phyloP scores from a whole-genome alignment of 2,888 invertebrate genomes.

The Aphidius colemani region DNA sequence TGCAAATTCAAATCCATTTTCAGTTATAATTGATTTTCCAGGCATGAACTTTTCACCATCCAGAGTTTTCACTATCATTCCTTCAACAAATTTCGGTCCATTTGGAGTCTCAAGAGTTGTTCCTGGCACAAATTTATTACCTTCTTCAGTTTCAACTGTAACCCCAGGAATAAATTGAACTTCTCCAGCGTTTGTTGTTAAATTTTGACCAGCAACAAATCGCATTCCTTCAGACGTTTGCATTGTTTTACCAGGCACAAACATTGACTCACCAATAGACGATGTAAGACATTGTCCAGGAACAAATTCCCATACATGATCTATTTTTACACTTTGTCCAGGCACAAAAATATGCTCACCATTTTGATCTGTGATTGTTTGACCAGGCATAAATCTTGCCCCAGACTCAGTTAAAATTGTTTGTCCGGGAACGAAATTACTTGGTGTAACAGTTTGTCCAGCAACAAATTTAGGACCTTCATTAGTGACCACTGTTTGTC shows the following conservation, averaged over 20 bases:
- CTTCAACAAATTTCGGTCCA: constrained; percentile 70
- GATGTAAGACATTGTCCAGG: constrained; percentile 69
- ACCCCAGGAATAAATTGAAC: constrained; percentile 68
- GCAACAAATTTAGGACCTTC: constrained; percentile 69
- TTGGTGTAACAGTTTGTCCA: constrained; percentile 64
- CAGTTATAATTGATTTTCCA: constrained; percentile 62
- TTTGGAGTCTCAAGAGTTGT: constrained; percentile 68
- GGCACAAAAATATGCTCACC: constrained; percentile 68
- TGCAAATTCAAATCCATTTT: constrained; percentile 65
- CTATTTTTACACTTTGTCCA: constrained; percentile 67
- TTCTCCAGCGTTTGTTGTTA: constrained; percentile 62
- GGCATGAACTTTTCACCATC: constrained; percentile 69
- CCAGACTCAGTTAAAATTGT: constrained; percentile 57
- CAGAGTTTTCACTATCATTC: constrained; percentile 67
- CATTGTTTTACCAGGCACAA: constrained; percentile 70
- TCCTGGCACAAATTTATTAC: constrained; percentile 66
- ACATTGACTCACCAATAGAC: constrained; percentile 64
- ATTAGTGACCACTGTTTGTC: constrained; percentile 68
- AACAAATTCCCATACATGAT: constrained; percentile 67
- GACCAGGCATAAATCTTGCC: constrained; percentile 67
- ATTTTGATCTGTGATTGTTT: constrained; percentile 66
- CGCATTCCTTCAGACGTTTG: constrained; percentile 68
- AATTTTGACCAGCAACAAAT: constrained; percentile 71
- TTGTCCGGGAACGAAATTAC: constrained; percentile 56
- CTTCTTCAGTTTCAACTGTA: constrained; percentile 60